Evolutionary conservation across 2,888 invertebrate genomes (phyloP).

Genomic region (Polydrusus pterygomalis): DNA sequence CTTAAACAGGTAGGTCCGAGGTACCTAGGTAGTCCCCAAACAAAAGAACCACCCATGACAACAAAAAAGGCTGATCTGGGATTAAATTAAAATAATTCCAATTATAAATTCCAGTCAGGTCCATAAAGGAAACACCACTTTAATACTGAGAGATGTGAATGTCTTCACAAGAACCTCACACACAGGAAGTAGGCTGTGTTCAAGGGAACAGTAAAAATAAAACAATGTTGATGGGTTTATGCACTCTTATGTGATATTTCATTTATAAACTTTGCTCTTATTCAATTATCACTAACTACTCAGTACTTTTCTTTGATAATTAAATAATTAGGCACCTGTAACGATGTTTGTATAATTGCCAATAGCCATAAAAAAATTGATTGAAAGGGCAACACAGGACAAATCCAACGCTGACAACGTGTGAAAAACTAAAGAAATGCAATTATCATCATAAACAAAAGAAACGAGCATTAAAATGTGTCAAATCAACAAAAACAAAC

Average conservation of each 20-base stretch:
- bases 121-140: conserved; percentile 68
- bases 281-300: conserved; percentile 7
- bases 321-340: conserved; percentile 6
- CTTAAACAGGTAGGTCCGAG: conserved; percentile 18
- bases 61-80: conserved; percentile 34
- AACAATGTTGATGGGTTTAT: conserved; percentile 29
- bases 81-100: conserved; percentile 59
- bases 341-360: not conserved
- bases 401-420: not conserved
- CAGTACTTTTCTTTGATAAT: conserved; percentile 9
- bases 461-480: not conserved
- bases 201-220: conserved; percentile 48
- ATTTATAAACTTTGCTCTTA: conserved; percentile 24
- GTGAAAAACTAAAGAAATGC: not conserved
- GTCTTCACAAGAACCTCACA: conserved; percentile 58
- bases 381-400: not conserved
- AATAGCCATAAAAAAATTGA: not conserved
- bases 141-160: conserved; percentile 63
- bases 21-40: too few relatives aligned
- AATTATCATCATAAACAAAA: not conserved
- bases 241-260: conserved; percentile 19
- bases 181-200: conserved; percentile 61
- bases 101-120: conserved; percentile 68
- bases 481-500: conserved; percentile 43
- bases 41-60: conserved; percentile 2